Conservation (phyloP, 2,113 vertebrate genomes). For the Bufo bufo region DNA sequence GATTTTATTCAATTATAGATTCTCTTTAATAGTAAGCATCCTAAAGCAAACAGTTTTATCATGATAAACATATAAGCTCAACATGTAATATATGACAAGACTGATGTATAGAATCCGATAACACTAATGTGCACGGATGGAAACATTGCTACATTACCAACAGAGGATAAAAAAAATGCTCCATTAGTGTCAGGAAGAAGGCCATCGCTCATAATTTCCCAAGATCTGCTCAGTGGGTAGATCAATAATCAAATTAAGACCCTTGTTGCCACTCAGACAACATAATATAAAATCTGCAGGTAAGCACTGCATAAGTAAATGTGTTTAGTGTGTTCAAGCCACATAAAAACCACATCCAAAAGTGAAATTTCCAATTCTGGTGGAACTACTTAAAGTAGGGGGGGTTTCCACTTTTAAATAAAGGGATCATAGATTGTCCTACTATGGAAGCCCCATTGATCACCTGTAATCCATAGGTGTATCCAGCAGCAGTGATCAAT, state of each 20-base stretch:
- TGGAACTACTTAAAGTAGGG: background rate
- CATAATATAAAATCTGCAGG: background rate
- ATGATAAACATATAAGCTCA: background rate
- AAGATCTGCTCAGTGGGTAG: background rate
- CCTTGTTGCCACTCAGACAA: background rate
- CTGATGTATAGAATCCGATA: background rate
- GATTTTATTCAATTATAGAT: background rate
- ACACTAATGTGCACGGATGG: background rate
- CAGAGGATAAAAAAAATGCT: background rate
- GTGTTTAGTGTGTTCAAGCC: background rate
- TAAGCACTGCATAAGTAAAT: background rate
- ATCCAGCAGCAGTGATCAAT: background rate
- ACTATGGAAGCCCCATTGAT: background rate
- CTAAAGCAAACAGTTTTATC: background rate
- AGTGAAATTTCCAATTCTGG: background rate
- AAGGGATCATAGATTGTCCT: background rate
- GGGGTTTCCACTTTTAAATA: background rate
- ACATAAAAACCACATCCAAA: background rate
- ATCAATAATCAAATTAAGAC: conserved; percentile 7
- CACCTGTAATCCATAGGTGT: background rate
- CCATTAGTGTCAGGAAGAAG: conserved; percentile 18
- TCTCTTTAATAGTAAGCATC: background rate
- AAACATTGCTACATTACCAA: background rate
- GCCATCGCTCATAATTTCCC: conserved; percentile 16
- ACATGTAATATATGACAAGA: background rate